Evolutionary conservation across 2,113 vertebrate species (phyloP), one percentile per base, ranked within the genome.

Genomic region (Protomyctophum bolini): DNA sequence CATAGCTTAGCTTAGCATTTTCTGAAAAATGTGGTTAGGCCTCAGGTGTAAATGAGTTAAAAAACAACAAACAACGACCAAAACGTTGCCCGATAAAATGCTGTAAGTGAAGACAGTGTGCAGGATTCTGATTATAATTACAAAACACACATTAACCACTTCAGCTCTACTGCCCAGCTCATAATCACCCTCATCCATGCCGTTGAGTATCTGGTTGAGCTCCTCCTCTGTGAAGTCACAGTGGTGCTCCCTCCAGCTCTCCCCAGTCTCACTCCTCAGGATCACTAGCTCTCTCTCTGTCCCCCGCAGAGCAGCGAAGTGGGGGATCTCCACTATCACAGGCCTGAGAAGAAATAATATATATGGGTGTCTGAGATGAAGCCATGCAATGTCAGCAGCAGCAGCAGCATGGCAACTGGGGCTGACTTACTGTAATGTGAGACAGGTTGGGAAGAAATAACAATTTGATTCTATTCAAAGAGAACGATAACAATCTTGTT

Each of bases 241-340:
- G 86, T 95, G 96, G 72, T 99, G 98, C 74, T 99, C 98, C 80
- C 96, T 97, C 98, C 98, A 99, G 93, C 90, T 99, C 90, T 98
- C 97, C 55, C 98, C 98, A 0, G 96, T 96, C 89, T 98, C 97
- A 5, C 98, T 99, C 82, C 98, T 95, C 82, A 99, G 90, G 82
- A 99, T 97, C 77, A 99, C 98, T 75, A 99, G 89, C 71, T 99
- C 98, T 68, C 98, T 86, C 90, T 99, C 98, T 47, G 94, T 97
- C 57, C 97, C 97, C 68, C 98, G 93, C 70, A 99, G 92, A 60
- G 98, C 97, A 4, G 98, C 98, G 70, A 99, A 99, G 84, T 99
- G 98, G 12, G 98, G 97, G 75, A 99, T 99, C 93, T 99, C 98
- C 89, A 99, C 98, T 72, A 99, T 98, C 87, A 99, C 98, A 6